Evolutionary conservation across 2,113 vertebrate species (phyloP), one percentile per base, ranked within the genome.

Genomic region (Prochilodus magdalenae): DNA sequence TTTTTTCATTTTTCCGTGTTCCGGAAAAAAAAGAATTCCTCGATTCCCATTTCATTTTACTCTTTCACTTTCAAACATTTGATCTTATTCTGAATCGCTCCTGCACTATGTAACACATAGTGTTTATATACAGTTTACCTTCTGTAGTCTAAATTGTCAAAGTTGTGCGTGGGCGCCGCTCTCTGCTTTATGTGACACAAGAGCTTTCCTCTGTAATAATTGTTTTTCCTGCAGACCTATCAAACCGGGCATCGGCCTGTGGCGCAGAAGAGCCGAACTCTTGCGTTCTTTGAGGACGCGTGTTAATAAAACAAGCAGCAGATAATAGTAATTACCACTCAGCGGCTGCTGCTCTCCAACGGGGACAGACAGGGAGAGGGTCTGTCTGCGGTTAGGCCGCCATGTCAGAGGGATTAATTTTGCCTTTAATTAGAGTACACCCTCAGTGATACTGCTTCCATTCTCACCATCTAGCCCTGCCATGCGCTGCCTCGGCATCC

Each of bases 251-350:
- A 93, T 94, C 91, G 78, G 83, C 84, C 77, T 73, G 81, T 85
- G 88, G 84, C 69, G 84, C 59, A 82, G 84, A 85, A 81, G 47
- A 91, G 90, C 90, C 87, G 88, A 91, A 89, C 89, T 90, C 83
- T 82, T 87, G 90, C 85, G 88, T 92, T 94, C 91, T 91, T 92
- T 86, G 90, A 92, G 89, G 90, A 94, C 90, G 92, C 85, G 83
- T 93, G 92, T 94, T 94, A 93, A 93, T 93, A 93, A 92, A 94
- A 91, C 90, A 91, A 88, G 77, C 84, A 77, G 91, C 87, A 91
- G 93, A 94, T 94, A 94, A 92, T 88, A 88, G 91, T 93, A 94
- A 94, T 94, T 94, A 94, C 91, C 89, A 92, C 89, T 91, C 89
- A 88, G 86, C 88, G 83, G 88, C 85, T 90, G 69, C 76, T 82